Base-by-base conservation (phyloP, 2,888 invertebrate genomes). In the Phengaris arion region DNA sequence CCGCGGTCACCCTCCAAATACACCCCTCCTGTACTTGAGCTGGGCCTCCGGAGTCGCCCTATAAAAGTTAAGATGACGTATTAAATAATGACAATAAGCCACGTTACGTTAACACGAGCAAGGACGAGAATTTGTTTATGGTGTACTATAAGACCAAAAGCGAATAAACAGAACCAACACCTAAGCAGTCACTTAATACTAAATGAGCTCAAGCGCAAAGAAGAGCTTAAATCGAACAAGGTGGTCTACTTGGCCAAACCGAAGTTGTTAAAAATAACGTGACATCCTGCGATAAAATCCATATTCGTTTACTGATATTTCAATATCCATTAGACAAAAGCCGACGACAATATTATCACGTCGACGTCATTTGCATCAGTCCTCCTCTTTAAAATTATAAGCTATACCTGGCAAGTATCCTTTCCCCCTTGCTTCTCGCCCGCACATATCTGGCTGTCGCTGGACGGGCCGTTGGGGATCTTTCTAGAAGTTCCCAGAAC, bases 1-100 rank as follows among this genome's bases (percentile, higher is more conserved):
- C 88, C 0, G 87, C 93, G 0, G 92, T 88, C 0, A 93, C 84
- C 0, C 92, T 84, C 93, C 93, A 93, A 0, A 82, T 70, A 76
- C 93, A 93, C 74, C 89, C 92, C 75, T 91, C 91, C 81, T 87
- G 89, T 0, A 91, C 79, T 78, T 92, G 92, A 0, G 89, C 91
- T 4, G 93, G 93, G 0, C 93, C 93, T 0, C 93, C 93, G 0
- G 92, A 92, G 75, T 93, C 93, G 73, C 93, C 93, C 93, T 93
- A 85, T n/a, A 75, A 75, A 35, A 15, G 48, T 52, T 35, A 69
- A 12, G 4, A 35, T 35, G 4, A n/a, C 12, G 35, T 68, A 12
- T n/a, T 59, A n/a, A 46, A 46, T 9, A 51, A 22, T 15, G 15
- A 9, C 15, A n/a, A 48, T 54, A 13, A 13, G 12, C 9, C 52